A percentile compares a stretch with the other conserved stretches of the same genome.
Conservation (phyloP, 1,140 invertebrate genomes). For the Drosophila pruinosa region DNA sequence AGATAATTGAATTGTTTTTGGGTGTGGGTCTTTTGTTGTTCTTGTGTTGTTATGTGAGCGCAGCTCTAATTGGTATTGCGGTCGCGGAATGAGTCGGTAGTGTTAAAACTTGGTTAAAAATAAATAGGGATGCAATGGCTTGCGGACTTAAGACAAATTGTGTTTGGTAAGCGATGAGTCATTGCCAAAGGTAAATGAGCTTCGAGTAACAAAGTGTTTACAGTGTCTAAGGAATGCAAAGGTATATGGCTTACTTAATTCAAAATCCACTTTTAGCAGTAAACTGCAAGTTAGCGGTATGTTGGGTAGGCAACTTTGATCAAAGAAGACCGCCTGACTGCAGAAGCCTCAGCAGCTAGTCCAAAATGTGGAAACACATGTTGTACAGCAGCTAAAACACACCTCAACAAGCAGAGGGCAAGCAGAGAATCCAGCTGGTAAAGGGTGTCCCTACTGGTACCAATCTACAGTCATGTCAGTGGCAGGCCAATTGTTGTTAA, state of each 20-base stretch:
- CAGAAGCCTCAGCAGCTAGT: neutral
- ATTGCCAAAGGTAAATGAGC: neutral
- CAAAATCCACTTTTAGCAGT: neutral
- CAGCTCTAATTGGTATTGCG: constrained; percentile 54
- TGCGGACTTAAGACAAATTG: neutral
- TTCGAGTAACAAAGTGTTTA: neutral
- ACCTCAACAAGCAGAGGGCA: constrained; percentile 16
- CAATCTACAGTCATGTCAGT: constrained; percentile 68
- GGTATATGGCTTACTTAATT: too few relatives aligned
- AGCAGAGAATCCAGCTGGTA: constrained; percentile 36
- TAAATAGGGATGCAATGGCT: neutral
- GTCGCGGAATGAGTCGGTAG: neutral
- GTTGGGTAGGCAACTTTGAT: neutral
- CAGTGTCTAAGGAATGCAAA: neutral
- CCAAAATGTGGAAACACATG: constrained; percentile 17
- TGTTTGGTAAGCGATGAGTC: neutral
- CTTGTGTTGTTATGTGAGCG: neutral
- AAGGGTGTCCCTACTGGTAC: constrained; percentile 24
- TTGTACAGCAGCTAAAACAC: constrained; percentile 17
- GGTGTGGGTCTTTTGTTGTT: neutral
- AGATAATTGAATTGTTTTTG: constrained; percentile 62
- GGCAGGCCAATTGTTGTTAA: constrained; percentile 37
- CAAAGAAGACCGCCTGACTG: neutral
- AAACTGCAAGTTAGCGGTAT: neutral
- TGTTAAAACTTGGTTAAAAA: neutral